Percentiles rank a stretch among this genome's conserved stretches.
Conservation (phyloP, 53 echinoderm and acorn worm species). For the Hippasteria phrygiana region DNA sequence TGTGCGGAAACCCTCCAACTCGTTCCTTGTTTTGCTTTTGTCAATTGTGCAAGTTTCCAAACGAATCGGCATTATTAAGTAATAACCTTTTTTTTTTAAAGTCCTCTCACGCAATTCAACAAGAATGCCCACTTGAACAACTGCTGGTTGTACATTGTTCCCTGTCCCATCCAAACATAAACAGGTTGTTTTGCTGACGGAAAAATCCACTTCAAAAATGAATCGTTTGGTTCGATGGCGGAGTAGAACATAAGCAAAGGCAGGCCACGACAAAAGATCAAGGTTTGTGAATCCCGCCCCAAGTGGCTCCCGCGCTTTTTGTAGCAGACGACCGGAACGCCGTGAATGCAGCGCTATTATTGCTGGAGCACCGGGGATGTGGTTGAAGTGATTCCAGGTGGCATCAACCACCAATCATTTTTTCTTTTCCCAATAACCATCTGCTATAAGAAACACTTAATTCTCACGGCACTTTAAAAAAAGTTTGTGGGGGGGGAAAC, state of each 20-base stretch:
- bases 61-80: too few relatives aligned
- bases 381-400: slow-evolving; percentile 54
- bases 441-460: not conserved
- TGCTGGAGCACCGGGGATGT: not conserved
- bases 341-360: not conserved
- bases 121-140: slow-evolving; percentile 1
- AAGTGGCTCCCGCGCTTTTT: slow-evolving; percentile 44
- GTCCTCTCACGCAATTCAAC: not conserved
- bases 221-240: slow-evolving; percentile 2
- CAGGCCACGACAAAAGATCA: slow-evolving; percentile 42
- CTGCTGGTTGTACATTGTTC: slow-evolving; percentile 5
- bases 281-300: slow-evolving; percentile 22
- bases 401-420: not conserved
- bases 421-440: slow-evolving; percentile 17
- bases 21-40: slow-evolving; percentile 7
- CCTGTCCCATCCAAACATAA: not conserved
- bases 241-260: not conserved
- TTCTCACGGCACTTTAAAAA: slow-evolving; percentile 25
- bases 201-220: not conserved
- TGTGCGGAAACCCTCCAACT: not conserved
- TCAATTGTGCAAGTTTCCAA: slow-evolving; percentile 19
- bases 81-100: not conserved
- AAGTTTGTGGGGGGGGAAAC: not conserved
- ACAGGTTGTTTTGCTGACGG: slow-evolving; percentile 25
- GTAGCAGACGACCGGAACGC: not conserved